phyloP scores from a whole-genome alignment of 2,797 vertebrate genomes.

The Coregonus suidteri region DNA sequence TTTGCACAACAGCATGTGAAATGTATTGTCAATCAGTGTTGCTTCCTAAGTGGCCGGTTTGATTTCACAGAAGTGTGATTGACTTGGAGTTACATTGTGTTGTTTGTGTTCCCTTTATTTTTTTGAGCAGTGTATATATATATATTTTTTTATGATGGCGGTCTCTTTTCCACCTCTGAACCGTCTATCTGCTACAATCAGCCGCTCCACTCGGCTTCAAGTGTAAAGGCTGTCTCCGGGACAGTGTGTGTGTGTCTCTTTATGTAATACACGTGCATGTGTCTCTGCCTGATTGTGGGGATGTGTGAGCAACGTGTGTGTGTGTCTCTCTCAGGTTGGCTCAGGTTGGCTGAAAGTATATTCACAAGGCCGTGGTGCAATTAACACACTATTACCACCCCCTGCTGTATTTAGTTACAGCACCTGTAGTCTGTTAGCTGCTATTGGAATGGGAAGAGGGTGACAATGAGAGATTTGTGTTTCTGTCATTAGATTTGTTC shows the following conservation, averaged over 20 bases:
- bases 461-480: conserved; percentile 2
- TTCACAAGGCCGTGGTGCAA: conserved; percentile 42
- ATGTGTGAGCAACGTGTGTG: conserved; percentile 56
- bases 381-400: conserved; percentile 25
- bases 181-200: conserved; percentile 79
- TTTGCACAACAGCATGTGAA: no score
- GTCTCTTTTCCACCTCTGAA: conserved; percentile 73
- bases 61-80: no score
- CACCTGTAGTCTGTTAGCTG: conserved; percentile 45
- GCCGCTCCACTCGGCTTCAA: conserved; percentile 70
- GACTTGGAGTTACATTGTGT: no score
- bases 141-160: conserved; percentile 68
- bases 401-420: conserved; percentile 13
- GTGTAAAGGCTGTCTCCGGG: conserved; percentile 76
- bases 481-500: conserved; percentile 11
- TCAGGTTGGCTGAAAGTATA: conserved; percentile 36
- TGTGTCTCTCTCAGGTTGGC: conserved; percentile 3
- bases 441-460: conserved; percentile 16
- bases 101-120: no score
- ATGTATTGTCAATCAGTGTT: no score
- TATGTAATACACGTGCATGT: not conserved
- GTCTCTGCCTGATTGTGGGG: conserved; percentile 64
- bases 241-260: conserved; percentile 21
- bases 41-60: no score
- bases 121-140: no score